Base-by-base conservation (phyloP, 1,140 invertebrate genomes). In the Teleopsis dalmanni region DNA sequence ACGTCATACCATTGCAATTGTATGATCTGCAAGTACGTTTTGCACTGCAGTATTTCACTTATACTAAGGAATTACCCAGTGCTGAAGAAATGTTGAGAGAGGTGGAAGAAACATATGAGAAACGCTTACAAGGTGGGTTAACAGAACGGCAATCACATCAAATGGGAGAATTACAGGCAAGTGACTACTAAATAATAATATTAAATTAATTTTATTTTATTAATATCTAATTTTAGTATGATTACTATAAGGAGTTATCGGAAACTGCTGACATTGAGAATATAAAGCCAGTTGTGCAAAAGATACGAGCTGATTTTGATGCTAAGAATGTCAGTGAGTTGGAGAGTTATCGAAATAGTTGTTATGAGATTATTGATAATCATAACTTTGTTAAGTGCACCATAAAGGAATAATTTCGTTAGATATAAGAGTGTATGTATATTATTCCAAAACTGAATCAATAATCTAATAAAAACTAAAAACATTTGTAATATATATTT, bases 21-120 rank as follows among this genome's bases (percentile, higher is more conserved):
- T 91, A 91, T 59, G 84, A 95, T 66, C 74, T 88, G 54, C 91
- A 95, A 78, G 78, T 83, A 7, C 76, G 81, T 31, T 88, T 85
- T 60, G 79, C 83, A 37, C 60, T 91, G 19, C 78, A 81, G 49
- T 79, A 76, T 40, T 78, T 90, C 61, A 76, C 75, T 40, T 83
- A 81, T 0, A 62, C 77, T 29, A 75, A 81, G 41, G 58, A 72
- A 21, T 75, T 92, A 13, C 89, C 88, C 0, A 59, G 70, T 1
- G 73, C 75, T 47, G 76, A 82, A 45, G 70, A 80, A 54, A 91
- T 93, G 88, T 56, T 79, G 0, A 60, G 60, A 11, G 83, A 86
- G 36, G 79, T 79, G 53, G 72, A 79, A 37, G 56, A 74, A 19
- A 85, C 89, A 61, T 75, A 80, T 42, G 57, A 72, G 23, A 70